Evolutionary conservation across 1,140 invertebrate species (phyloP), one percentile per base, ranked within the genome.

Genomic region (Cydia pomonella): DNA sequence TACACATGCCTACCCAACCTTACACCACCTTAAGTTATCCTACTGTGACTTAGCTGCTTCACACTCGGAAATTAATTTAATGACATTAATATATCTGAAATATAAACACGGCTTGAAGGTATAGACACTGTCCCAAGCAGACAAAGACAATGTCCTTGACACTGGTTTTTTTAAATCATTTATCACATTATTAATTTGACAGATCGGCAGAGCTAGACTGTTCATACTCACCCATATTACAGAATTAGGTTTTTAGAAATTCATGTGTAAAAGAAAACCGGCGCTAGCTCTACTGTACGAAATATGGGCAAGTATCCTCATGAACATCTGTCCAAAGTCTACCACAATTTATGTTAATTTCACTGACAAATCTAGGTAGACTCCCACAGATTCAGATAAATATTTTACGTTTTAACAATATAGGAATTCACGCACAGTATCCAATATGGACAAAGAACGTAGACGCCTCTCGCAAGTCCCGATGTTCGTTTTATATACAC

Each of bases 361-460:
- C 82, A 82, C 78, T 62, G 85, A 90, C 87, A 92, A 92, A 91
- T 92, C 82, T 91, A 92, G 89, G 87, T 91, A 92, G 91, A 91
- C 91, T 91, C 82, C 83, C 80, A 89, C 82, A 85, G 78, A 81
- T 82, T 86, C 85, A 86, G 88, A 91, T 92, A 92, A 91, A 92
- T 92, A 91, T 92, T 92, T 92, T 87, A 92, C 82, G 82, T 89
- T 92, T 91, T 84, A 92, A 92, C 90, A 91, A 91, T 85, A 81
- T 87, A 88, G 91, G 86, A 85, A 87, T 84, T 83, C 85, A 80
- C 88, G 82, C 84, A 84, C 88, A 87, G 82, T 85, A 87, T 92
- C 91, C 91, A 92, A 92, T 91, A 92, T 91, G 91, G 89, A 92
- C 85, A 87, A 89, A 84, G 89, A 75, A 79, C 86, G 85, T 81